phyloP scores from a whole-genome alignment of 2,113 vertebrate genomes.

The Melanerpes formicivorus region DNA sequence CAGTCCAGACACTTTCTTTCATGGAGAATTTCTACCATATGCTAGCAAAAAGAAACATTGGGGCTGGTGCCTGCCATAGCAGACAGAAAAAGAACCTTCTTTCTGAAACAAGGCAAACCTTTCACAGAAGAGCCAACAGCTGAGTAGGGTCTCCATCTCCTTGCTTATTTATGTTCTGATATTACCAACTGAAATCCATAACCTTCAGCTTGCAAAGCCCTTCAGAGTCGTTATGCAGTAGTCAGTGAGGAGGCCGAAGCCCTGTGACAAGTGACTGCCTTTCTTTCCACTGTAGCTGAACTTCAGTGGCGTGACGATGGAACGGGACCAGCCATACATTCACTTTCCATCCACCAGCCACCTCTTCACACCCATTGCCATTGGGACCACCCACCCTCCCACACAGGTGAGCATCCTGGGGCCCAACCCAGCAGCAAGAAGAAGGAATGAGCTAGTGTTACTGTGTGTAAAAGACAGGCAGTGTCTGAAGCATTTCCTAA shows the following conservation, averaged over 20 bases:
- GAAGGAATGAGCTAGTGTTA: neutral
- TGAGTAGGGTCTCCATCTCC: neutral
- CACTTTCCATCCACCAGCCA: conserved; percentile 83
- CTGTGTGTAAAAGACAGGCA: neutral
- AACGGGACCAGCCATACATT: conserved; percentile 74
- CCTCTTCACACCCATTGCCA: conserved; percentile 81
- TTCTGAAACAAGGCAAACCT: neutral
- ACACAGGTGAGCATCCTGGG: conserved; percentile 82
- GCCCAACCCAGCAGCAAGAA: neutral
- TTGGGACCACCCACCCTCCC: conserved; percentile 79
- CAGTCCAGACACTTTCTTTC: neutral
- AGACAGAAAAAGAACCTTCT: neutral
- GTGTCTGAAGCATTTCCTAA: neutral
- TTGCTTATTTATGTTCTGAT: neutral
- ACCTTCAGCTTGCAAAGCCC: neutral
- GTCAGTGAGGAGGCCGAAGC: neutral
- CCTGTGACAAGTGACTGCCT: neutral
- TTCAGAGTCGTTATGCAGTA: neutral
- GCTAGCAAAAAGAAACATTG: neutral
- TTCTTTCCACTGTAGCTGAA: conserved; percentile 79
- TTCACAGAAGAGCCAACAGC: neutral
- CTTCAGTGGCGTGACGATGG: conserved; percentile 85
- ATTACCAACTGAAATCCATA: neutral
- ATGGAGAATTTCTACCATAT: neutral
- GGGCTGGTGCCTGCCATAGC: neutral